These are phyloP conservation scores for Andrena fulva DNA, from an alignment of 2,888 invertebrate genomes.

Conservation along the genomic window DNA sequence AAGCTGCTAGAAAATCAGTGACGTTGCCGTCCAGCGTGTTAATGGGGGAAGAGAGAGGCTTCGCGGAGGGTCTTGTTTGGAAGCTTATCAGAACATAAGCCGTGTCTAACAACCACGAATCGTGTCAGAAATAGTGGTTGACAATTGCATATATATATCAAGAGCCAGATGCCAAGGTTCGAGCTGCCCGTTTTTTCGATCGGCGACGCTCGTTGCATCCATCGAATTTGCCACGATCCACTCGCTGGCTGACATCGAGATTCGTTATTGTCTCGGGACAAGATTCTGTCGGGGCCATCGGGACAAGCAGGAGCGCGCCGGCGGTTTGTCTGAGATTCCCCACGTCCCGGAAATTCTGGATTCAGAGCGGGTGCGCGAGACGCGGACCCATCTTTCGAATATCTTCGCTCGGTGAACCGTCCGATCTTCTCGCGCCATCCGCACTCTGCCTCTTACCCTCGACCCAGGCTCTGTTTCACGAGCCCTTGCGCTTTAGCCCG, in stretches of 20 bases:
- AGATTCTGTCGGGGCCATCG: conserved; percentile 39
- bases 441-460: conserved; percentile 51
- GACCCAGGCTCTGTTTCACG: conserved; percentile 46
- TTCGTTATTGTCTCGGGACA: conserved; percentile 63
- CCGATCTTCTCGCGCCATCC: conserved; percentile 55
- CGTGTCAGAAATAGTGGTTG: too few species aligned
- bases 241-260: conserved; percentile 50
- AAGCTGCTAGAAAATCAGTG: too few species aligned
- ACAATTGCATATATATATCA: too few species aligned
- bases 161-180: not conserved
- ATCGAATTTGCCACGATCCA: conserved; percentile 47
- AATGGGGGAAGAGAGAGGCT: too few species aligned
- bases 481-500: conserved; percentile 67
- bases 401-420: conserved; percentile 55
- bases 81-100: too few species aligned
- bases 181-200: conserved; percentile 39
- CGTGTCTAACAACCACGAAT: too few species aligned
- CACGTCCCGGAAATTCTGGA: conserved; percentile 64
- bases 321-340: conserved; percentile 56
- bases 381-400: conserved; percentile 50
- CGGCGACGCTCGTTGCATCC: conserved; percentile 31
- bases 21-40: too few species aligned
- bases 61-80: too few species aligned
- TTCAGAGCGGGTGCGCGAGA: conserved; percentile 52
- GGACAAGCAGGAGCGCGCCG: not conserved